Evolutionary conservation across 2,113 vertebrate species (phyloP), one percentile per base, ranked within the genome.

Genomic region (Saimiri boliviensis): DNA sequence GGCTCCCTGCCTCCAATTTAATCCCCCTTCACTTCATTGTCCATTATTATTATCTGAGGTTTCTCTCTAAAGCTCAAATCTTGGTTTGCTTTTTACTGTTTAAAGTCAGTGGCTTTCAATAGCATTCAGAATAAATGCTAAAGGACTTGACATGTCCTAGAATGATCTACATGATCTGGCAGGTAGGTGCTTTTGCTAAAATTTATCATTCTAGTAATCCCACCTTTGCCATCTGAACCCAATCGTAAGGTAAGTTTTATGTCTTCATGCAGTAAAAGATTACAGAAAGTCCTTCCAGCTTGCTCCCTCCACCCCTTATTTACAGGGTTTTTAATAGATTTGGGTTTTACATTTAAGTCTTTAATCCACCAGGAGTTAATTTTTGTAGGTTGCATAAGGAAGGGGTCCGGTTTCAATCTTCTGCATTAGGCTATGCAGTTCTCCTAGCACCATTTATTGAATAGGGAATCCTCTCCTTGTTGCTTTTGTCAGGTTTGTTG

Each of bases 121-220:
- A 47, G 19, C 45, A 71, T 91, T 49, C 92, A 74, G 63, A 92
- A 88, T 85, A 88, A 95, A 94, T 58, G 58, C 35, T 89, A n/a
- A 95, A 89, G 35, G 84, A 74, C 45, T 92, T 92, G 60, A 32
- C 77, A 81, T 92, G 35, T 91, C 70, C 63, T 95, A 60, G 82
- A 81, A 58, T 71, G 25, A 37, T 79, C 63, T 82, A 63, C 32
- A 32, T 32, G 60, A 63, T 14, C 27, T 63, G 60, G 60, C 27
- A 63, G 60, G 27, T 63, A 63, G 60, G 6, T 70, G n/a, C 27
- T 77, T 83, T 79, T 8, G 3, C 66, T 77, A 87, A 91, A 93
- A 71, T 52, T 74, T 12, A 21, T 74, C 63, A 27, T 37, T 83
- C 47, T 35, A 52, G 8, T 60, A 47, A 54, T 19, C 30, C 45